Evolutionary conservation across 2,888 invertebrate genomes (phyloP), one percentile per base, ranked within the genome.

Genomic region (Celastrina argiolus): DNA sequence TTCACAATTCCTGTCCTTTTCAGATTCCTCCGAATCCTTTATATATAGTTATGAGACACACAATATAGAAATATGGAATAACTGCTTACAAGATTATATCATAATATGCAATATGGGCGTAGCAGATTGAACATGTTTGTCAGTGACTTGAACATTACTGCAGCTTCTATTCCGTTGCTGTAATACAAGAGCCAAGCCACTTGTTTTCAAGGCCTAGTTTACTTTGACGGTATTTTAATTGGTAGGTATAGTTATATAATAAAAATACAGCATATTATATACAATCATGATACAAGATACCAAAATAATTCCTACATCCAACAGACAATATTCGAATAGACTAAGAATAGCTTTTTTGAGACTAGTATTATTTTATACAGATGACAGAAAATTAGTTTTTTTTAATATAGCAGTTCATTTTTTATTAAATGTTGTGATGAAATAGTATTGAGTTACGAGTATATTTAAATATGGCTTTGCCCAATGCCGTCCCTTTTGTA

Each of bases 271-370:
- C 5, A 51, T 12, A 22, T 7, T 12, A 22, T 7, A 36, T 12
- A 8, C 36, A 36, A 10, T 36, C 51, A 22, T 10, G 51, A 26
- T 22, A 22, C 14, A 51, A 14, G 22, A 22, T 22, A 12, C 12
- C 18, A 51, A 10, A 22, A 51, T 51, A 36, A 36, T 18, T 36
- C 36, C 61, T 36, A 34, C 22, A 59, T 36, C 18, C 36, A 39
- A 22, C 61, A 59, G 61, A 61, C 61, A 61, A 61, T 61, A 61
- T 61, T 56, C 39, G 6, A 36, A 61, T 31, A 31, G 61, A 61
- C 22, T 61, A 61, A 61, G 61, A 14, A 16, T 39, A 61, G 61
- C 36, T 61, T 61, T n/a, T 61, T 61, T 61, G 61, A 39, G 18
- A 61, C n/a, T 18, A 58, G 14, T 58, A 34, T 22, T 61, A 10